Evolutionary conservation across 2,797 vertebrate species (phyloP).

Genomic region (Loris lydekkerianus): DNA sequence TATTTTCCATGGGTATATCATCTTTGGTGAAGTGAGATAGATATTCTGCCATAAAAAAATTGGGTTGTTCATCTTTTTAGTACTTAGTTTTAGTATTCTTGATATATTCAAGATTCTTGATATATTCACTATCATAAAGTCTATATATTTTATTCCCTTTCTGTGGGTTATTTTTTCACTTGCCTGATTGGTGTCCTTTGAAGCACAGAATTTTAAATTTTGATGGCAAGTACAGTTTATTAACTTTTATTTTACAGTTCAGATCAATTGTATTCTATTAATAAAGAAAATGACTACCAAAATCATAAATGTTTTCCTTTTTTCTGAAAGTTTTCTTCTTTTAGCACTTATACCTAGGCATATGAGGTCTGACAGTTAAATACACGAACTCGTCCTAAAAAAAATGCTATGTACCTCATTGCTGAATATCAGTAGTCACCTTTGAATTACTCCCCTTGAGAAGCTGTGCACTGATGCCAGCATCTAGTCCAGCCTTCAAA

Average conservation of each 20-base stretch:
- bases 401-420: no score
- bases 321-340: background rate
- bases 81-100: constrained; percentile 21
- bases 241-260: background rate
- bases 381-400: no score
- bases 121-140: background rate
- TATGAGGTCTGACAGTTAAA: no score
- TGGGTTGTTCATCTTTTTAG: background rate
- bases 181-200: background rate
- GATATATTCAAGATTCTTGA: background rate
- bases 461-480: no score
- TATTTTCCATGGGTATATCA: background rate
- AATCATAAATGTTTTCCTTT: background rate
- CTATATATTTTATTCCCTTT: background rate
- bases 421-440: no score
- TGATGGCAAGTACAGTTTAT: background rate
- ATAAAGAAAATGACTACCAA: background rate
- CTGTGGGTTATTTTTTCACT: background rate
- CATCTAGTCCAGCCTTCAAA: no score
- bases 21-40: background rate
- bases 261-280: background rate
- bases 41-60: background rate
- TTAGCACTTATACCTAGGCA: background rate
- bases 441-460: no score
- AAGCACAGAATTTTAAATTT: constrained; percentile 26